Evolutionary conservation across 2,113 vertebrate genomes (phyloP).

Genomic region (Gopherus evgoodei): DNA sequence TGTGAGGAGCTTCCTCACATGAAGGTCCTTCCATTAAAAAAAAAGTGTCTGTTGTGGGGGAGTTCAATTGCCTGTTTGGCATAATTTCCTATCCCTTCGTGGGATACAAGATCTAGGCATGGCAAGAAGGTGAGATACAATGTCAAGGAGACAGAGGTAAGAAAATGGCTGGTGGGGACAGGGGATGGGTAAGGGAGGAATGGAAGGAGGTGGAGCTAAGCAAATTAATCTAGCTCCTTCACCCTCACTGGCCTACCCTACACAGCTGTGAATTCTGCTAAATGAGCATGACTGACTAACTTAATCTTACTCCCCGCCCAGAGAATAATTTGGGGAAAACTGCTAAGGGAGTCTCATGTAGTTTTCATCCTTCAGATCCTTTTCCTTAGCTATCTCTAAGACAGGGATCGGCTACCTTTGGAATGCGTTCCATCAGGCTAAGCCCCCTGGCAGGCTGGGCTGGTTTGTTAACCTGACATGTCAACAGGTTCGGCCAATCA

Average conservation of each 20-base stretch:
- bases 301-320: not conserved
- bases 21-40: not conserved
- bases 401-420: too few relatives aligned
- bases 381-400: not conserved
- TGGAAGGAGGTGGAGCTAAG: not conserved
- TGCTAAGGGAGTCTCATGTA: not conserved
- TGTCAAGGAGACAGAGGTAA: not conserved
- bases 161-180: not conserved
- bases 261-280: not conserved
- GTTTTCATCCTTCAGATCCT: not conserved
- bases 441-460: too few relatives aligned
- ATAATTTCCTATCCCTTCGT: not conserved
- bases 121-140: not conserved
- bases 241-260: not conserved
- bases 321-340: not conserved
- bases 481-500: too few relatives aligned
- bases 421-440: accelerated
- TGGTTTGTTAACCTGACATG: too few relatives aligned
- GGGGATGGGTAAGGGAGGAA: not conserved
- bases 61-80: not conserved
- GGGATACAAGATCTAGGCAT: not conserved
- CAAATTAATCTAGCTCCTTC: not conserved
- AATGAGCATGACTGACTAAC: not conserved
- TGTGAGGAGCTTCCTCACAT: not conserved
- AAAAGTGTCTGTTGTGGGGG: too few relatives aligned